Evolutionary conservation across 2,888 invertebrate genomes (phyloP).

Genomic region (Watsonalla cultraria): DNA sequence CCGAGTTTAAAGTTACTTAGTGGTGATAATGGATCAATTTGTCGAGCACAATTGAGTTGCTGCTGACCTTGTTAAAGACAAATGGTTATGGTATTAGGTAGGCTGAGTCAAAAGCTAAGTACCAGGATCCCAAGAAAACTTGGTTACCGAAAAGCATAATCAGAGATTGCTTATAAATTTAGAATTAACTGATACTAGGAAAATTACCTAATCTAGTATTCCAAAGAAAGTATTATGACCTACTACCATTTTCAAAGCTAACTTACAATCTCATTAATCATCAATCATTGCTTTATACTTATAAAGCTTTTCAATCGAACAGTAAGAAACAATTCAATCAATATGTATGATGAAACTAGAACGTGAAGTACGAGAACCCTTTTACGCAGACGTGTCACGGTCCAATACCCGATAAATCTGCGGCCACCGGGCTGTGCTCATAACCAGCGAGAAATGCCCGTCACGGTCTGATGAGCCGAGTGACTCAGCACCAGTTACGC

Average conservation of each 20-base stretch:
- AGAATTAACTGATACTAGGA: too few species aligned
- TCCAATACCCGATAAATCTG: slow-evolving; percentile 42
- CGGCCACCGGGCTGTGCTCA: slow-evolving; percentile 30
- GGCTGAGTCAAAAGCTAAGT: neutral
- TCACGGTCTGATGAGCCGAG: slow-evolving; percentile 52
- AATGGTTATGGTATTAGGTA: neutral
- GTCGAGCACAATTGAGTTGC: neutral
- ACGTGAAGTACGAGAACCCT: slow-evolving; percentile 20
- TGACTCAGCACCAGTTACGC: slow-evolving; percentile 53
- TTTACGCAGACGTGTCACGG: slow-evolving; percentile 48
- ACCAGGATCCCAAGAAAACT: too few species aligned
- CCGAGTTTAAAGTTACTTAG: neutral
- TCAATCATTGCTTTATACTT: too few species aligned
- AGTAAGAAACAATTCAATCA: neutral
- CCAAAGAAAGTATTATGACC: too few species aligned
- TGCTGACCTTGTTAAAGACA: neutral
- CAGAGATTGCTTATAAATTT: too few species aligned
- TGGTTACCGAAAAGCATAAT: too few species aligned
- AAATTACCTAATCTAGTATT: too few species aligned
- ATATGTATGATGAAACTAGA: neutral
- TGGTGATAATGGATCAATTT: neutral
- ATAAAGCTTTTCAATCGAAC: neutral
- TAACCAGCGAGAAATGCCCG: slow-evolving; percentile 43
- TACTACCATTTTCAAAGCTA: too few species aligned
- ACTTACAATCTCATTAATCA: too few species aligned